Conservation (phyloP, 2,888 invertebrate species). For the Brachyopa scutellaris region DNA sequence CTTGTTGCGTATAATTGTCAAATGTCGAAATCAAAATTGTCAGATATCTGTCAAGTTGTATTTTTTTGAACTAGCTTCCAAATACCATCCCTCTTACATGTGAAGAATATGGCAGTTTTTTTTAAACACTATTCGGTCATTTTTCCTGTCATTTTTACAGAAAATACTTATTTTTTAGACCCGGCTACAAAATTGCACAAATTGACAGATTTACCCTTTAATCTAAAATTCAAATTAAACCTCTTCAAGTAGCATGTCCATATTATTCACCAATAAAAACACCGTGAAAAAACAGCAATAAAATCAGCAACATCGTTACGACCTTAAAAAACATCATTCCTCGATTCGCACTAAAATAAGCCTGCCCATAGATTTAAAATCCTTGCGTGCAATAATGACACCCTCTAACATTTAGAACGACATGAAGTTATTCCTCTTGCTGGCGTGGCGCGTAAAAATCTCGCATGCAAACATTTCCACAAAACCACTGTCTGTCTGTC, state of each 20-base stretch:
- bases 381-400: conserved; percentile 67
- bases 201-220: too few species aligned
- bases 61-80: too few species aligned
- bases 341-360: conserved; percentile 8
- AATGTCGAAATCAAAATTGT: too few species aligned
- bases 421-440: conserved; percentile 33
- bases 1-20: too few species aligned
- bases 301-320: background rate
- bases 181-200: too few species aligned
- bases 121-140: too few species aligned
- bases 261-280: background rate
- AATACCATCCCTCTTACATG: too few species aligned
- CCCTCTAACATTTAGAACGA: conserved; percentile 52
- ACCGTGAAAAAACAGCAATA: background rate
- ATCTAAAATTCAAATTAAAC: background rate
- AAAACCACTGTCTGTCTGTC: conserved; percentile 7
- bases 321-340: conserved; percentile 2
- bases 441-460: conserved; percentile 26
- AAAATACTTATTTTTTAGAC: too few species aligned
- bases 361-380: conserved; percentile 38
- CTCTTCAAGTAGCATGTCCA: background rate
- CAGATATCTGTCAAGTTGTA: too few species aligned
- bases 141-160: too few species aligned
- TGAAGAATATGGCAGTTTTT: too few species aligned
- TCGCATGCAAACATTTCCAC: background rate